Conservation (phyloP, 2,113 vertebrate species). For the Microcebus murinus region DNA sequence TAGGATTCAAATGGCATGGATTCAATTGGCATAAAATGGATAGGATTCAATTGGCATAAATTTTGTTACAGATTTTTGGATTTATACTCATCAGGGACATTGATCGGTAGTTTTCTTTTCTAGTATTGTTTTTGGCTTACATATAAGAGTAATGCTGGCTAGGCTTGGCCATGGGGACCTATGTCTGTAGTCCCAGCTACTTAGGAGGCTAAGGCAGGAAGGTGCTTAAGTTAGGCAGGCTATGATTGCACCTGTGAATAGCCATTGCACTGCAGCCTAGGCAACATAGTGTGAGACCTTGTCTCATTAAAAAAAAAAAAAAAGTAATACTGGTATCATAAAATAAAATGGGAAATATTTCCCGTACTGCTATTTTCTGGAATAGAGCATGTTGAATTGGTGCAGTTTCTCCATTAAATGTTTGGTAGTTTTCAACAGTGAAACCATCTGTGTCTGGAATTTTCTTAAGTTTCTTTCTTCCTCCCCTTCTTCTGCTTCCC, state of each 20-base stretch:
- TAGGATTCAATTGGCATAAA: neutral
- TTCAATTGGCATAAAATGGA: too few species aligned
- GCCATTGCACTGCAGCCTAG: neutral
- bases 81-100: neutral
- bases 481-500: too few species aligned
- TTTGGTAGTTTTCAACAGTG: neutral
- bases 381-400: neutral
- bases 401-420: neutral
- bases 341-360: neutral
- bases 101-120: neutral
- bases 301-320: neutral
- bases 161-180: neutral
- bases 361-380: neutral
- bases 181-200: neutral
- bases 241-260: neutral
- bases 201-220: neutral
- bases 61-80: neutral
- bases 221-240: neutral
- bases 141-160: neutral
- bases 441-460: neutral
- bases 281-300: neutral
- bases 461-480: neutral
- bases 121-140: neutral
- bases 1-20: neutral
- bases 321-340: neutral